These are phyloP conservation scores for Eupeodes luniger DNA, from an alignment of 2,888 invertebrate species.

Conservation along the genomic window DNA sequence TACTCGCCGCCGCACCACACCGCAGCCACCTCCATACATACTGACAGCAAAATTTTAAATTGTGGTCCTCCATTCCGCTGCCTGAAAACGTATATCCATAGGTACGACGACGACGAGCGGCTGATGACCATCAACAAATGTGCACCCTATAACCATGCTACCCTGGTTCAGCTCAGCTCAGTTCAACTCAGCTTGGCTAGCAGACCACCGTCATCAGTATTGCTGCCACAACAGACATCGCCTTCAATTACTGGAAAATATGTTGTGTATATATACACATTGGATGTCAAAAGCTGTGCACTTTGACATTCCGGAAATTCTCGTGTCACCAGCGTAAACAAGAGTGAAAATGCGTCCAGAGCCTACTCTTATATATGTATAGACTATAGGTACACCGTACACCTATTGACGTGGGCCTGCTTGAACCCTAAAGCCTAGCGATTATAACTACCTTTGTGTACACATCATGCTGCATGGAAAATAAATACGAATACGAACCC, in stretches of 20 bases:
- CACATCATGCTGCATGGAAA: neutral
- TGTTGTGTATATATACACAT: conserved; percentile 44
- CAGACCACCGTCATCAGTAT: conserved; percentile 1
- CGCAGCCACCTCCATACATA: neutral
- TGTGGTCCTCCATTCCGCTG: conserved; percentile 11
- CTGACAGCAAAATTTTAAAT: conserved; percentile 44
- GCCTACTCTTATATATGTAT: neutral
- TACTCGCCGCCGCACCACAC: neutral
- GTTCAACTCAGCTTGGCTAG: neutral
- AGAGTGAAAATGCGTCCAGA: conserved; percentile 35
- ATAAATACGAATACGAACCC: conserved; percentile 32
- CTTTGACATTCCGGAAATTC: conserved; percentile 55
- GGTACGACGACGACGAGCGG: too few species aligned
- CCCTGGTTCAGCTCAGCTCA: neutral
- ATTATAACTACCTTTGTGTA: neutral
- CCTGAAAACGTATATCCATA: neutral
- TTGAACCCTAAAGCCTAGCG: too few species aligned
- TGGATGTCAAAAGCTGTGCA: conserved; percentile 55
- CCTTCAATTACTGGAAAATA: conserved; percentile 59
- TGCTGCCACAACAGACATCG: conserved; percentile 32
- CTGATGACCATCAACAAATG: neutral
- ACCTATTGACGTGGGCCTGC: conserved; percentile 33
- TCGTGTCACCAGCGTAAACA: conserved; percentile 47
- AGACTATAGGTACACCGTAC: too few species aligned
- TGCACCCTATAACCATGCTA: neutral